Evolutionary conservation across 2,113 vertebrate genomes (phyloP), one percentile per base, ranked within the genome.

Genomic region (Vulpes ferrilata): DNA sequence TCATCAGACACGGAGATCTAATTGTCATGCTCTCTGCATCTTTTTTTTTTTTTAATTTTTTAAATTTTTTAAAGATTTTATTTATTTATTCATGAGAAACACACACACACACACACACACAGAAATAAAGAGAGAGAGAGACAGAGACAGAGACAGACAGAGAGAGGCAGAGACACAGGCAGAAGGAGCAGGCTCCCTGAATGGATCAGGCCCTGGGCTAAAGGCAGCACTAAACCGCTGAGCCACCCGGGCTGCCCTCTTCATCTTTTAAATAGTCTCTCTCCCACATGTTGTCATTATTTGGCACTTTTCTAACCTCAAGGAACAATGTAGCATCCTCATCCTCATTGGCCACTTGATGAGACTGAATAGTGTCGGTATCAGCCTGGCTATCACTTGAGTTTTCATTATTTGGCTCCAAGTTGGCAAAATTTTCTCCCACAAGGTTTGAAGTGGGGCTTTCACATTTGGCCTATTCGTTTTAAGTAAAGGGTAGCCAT

Each of bases 291-390:
- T 43, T 97, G 83, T 88, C 48, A 85, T 96, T 98, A 98, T 69
- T 87, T 96, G 88, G 38, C 57, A 80, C 11, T 93, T 95, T 95
- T 96, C 86, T 86, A 30, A 89, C 87, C 76, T 97, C 82, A 43
- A 81, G 53, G 94, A 76, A 96, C 85, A 76, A 74, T 43, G 55
- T 48, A 83, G 69, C 59, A 79, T 96, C 87, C 67, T 86, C 93
- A 96, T 97, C 82, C 82, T 97, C 96, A 98, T 62, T 79, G 97
- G 60, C 80, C 95, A 83, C 53, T 96, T 97, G 96, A 98, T 94
- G n/a, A 98, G 65, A 94, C 93, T 96, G 97, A 97, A 96, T 74
- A 94, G 22, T 57, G 81, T 93, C 43, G 86, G 3, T 88, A 67
- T 2, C 6, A 95, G 65, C 53, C 35, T 82, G 5, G 16, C 19